Evolutionary conservation across 2,113 vertebrate genomes (phyloP).

Genomic region (Triplophysa siluroides): DNA sequence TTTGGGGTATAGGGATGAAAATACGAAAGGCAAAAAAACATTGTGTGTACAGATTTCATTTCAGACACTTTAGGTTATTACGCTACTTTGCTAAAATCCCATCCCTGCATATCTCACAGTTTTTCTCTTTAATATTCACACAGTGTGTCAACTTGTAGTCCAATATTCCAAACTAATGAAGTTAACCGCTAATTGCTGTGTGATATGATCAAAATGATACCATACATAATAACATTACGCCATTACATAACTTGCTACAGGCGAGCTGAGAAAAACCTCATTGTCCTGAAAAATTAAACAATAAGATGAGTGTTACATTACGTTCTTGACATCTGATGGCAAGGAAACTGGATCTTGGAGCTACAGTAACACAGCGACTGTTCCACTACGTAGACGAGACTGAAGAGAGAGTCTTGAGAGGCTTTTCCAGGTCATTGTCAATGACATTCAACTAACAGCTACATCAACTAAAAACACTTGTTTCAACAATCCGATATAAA

Average conservation of each 20-base stretch:
- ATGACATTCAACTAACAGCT: background rate
- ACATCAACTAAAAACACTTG: background rate
- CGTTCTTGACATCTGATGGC: background rate
- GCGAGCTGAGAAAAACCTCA: background rate
- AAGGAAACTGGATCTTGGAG: slow-evolving; percentile 14
- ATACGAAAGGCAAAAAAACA: too few species aligned
- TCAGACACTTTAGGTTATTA: too few species aligned
- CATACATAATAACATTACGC: background rate
- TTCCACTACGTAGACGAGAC: background rate
- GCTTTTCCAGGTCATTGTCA: background rate
- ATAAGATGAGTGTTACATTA: slow-evolving; percentile 4
- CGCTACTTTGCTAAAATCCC: too few species aligned
- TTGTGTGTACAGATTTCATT: too few species aligned
- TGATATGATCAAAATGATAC: background rate
- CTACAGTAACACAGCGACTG: background rate
- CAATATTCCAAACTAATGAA: background rate
- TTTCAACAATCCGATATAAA: too few species aligned
- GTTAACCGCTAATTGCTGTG: background rate
- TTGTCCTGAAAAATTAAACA: background rate
- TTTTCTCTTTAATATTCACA: background rate
- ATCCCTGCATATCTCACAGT: background rate
- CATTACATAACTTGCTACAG: background rate
- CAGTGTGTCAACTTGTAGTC: too few species aligned
- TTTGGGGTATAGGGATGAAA: too few species aligned
- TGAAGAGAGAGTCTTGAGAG: background rate